These are phyloP conservation scores for Epinotia nisella DNA, from an alignment of 2,888 invertebrate genomes.

Conservation along the genomic window DNA sequence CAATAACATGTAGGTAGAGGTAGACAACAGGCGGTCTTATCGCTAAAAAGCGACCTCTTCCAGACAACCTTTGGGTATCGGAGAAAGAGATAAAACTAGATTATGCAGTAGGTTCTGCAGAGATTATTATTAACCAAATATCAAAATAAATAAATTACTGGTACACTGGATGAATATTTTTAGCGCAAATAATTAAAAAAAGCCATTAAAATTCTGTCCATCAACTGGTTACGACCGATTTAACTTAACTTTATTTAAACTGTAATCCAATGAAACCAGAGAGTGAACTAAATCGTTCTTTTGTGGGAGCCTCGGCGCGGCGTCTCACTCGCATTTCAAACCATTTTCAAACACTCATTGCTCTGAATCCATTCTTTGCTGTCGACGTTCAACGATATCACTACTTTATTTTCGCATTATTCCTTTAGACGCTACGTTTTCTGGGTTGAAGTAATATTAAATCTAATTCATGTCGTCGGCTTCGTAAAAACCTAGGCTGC, in stretches of 20 bases:
- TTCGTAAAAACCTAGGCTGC: neutral
- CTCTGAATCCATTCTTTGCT: constrained; percentile 2
- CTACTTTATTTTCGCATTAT: constrained; percentile 11
- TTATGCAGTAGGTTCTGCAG: too few relatives aligned
- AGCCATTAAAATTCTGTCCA: too few relatives aligned
- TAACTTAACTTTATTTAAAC: neutral
- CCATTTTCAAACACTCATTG: constrained; percentile 21
- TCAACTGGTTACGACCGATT: neutral
- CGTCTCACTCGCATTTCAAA: constrained; percentile 8
- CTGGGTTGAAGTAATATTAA: neutral
- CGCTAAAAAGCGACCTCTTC: too few relatives aligned
- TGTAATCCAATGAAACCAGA: constrained; percentile 1
- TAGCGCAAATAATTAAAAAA: too few relatives aligned
- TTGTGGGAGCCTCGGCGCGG: neutral
- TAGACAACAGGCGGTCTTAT: too few relatives aligned
- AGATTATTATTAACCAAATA: too few relatives aligned
- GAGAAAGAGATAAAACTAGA: too few relatives aligned
- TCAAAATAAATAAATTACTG: too few relatives aligned
- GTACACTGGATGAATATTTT: too few relatives aligned
- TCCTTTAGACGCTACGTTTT: constrained; percentile 1
- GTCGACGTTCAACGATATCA: neutral
- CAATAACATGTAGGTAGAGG: too few relatives aligned
- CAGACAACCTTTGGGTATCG: too few relatives aligned
- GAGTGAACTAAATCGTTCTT: neutral
- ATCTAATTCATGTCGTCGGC: neutral